Conservation (phyloP, 2,888 invertebrate species). For the Mythimna ferrago region DNA sequence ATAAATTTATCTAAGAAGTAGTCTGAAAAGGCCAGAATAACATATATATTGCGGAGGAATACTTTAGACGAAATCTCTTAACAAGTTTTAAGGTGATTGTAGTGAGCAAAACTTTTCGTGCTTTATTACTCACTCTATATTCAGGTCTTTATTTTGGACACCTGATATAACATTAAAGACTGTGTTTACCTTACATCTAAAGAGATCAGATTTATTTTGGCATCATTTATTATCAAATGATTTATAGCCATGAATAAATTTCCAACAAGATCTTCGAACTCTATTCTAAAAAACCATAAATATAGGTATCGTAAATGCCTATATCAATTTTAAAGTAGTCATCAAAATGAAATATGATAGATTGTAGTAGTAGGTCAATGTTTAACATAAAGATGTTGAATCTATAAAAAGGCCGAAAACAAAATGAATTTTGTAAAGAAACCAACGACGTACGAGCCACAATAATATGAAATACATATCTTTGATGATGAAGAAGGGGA, state of each 20-base stretch:
- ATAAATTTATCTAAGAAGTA: too few relatives aligned
- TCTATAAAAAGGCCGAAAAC: slow-evolving; percentile 19
- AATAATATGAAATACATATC: not conserved
- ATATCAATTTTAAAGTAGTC: slow-evolving; percentile 33
- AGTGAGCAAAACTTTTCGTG: slow-evolving; percentile 1
- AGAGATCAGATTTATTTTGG: slow-evolving; percentile 21
- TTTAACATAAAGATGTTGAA: slow-evolving; percentile 14
- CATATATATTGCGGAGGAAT: not conserved
- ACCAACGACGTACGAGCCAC: not conserved
- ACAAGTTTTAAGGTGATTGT: not conserved
- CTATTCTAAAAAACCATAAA: slow-evolving; percentile 54
- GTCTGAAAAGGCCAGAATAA: not conserved
- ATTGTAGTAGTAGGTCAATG: slow-evolving; percentile 19
- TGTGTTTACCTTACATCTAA: not conserved
- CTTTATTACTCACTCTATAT: not conserved
- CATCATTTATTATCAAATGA: slow-evolving; percentile 29
- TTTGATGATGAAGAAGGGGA: not conserved
- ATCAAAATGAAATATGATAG: slow-evolving; percentile 49
- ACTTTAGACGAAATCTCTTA: too few relatives aligned
- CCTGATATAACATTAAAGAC: slow-evolving; percentile 1
- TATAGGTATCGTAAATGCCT: slow-evolving; percentile 43
- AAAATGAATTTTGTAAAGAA: not conserved
- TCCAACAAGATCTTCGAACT: slow-evolving; percentile 33
- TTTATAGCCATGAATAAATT: slow-evolving; percentile 46
- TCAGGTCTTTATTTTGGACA: not conserved